These are phyloP conservation scores for Drosophila pruinosa DNA, from an alignment of 1,140 invertebrate genomes.

Conservation along the genomic window DNA sequence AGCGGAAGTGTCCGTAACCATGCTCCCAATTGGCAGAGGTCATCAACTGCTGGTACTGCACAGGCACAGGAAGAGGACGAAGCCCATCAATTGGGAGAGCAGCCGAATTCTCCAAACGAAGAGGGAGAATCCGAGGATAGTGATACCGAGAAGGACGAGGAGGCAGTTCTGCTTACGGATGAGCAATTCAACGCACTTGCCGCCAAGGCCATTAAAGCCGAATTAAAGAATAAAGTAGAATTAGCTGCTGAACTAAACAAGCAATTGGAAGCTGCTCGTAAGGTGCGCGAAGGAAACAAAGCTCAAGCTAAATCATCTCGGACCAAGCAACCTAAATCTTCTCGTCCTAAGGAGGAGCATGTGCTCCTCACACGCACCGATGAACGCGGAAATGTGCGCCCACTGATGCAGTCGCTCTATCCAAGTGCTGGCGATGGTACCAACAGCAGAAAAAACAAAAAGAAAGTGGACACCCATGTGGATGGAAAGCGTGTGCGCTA, in stretches of 20 bases:
- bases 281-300: constrained; percentile 41
- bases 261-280: constrained; percentile 89
- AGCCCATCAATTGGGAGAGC: background rate
- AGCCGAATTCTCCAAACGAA: too few relatives aligned
- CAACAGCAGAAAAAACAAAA: constrained; percentile 84
- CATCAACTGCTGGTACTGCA: constrained; percentile 55
- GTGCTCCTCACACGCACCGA: constrained; percentile 90
- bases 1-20: background rate
- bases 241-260: constrained; percentile 88
- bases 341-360: constrained; percentile 72
- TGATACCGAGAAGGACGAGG: constrained; percentile 70
- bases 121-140: too few relatives aligned
- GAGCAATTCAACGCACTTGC: constrained; percentile 94
- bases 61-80: background rate
- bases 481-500: constrained; percentile 90
- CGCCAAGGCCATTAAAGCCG: constrained; percentile 94
- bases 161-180: constrained; percentile 85
- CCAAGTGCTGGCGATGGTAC: background rate
- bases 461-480: constrained; percentile 89
- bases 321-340: too few relatives aligned
- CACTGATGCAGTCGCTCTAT: constrained; percentile 74
- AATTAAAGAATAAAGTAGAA: constrained; percentile 92
- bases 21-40: background rate
- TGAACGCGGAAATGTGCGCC: constrained; percentile 86
- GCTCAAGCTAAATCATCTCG: background rate